Evolutionary conservation across 2,888 invertebrate genomes (phyloP).

Genomic region (Keiferia lycopersicella): DNA sequence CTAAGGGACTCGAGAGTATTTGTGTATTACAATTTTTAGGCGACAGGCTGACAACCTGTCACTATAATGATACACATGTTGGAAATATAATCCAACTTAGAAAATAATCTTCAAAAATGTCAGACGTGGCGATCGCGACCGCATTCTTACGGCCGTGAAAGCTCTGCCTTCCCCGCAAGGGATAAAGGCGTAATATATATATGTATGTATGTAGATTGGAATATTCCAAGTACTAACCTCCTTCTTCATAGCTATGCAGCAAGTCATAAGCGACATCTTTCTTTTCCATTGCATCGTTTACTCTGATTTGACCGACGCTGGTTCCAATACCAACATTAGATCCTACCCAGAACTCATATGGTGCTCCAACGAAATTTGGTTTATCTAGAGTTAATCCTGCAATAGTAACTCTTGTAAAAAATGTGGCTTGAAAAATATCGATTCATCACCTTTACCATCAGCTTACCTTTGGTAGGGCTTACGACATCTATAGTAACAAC

Average conservation of each 20-base stretch:
- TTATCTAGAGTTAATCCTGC: constrained; percentile 77
- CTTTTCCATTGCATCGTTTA: constrained; percentile 86
- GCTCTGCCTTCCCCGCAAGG: too few species aligned
- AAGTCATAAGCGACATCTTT: constrained; percentile 88
- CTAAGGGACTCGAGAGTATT: too few species aligned
- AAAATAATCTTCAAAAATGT: too few species aligned
- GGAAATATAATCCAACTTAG: too few species aligned
- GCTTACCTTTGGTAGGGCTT: constrained; percentile 73
- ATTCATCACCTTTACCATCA: constrained; percentile 19
- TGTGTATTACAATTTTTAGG: too few species aligned
- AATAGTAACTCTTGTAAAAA: constrained; percentile 32
- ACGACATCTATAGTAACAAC: constrained; percentile 91
- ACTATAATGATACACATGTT: too few species aligned
- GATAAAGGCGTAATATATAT: too few species aligned
- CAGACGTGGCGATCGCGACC: too few species aligned
- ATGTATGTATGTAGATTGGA: too few species aligned
- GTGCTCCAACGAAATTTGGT: constrained; percentile 91
- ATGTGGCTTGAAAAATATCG: background rate
- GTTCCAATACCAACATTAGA: constrained; percentile 92
- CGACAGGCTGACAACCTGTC: too few species aligned
- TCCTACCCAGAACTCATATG: constrained; percentile 95
- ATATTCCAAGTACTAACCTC: constrained; percentile 78
- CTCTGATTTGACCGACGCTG: constrained; percentile 91
- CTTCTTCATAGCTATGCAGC: constrained; percentile 91
- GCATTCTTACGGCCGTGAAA: too few species aligned